phyloP scores from a whole-genome alignment of 2,113 vertebrate species.

The Motacilla alba region DNA sequence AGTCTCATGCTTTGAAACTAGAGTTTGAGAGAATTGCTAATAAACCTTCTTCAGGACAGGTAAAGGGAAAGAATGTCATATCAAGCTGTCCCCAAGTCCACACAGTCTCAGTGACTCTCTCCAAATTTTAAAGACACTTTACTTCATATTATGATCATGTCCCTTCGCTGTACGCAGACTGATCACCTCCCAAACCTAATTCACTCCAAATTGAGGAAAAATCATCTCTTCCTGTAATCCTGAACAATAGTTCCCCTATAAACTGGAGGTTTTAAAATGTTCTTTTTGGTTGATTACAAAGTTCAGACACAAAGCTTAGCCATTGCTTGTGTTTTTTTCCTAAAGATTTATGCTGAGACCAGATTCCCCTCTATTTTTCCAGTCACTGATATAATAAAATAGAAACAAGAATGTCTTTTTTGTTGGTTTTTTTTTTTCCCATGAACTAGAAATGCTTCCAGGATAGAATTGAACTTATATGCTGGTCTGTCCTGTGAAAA shows the following conservation, averaged over 20 bases:
- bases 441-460: neutral
- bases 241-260: neutral
- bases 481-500: neutral
- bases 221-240: neutral
- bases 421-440: accelerated
- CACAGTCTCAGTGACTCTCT: neutral
- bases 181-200: neutral
- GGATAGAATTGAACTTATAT: neutral
- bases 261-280: neutral
- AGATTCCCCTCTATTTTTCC: neutral
- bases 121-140: neutral
- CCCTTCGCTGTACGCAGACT: neutral
- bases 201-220: neutral
- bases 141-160: neutral
- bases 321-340: neutral
- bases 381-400: neutral
- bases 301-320: neutral
- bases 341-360: neutral
- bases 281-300: neutral
- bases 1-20: neutral
- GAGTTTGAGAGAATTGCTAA: neutral
- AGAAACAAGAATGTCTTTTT: neutral
- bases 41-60: neutral
- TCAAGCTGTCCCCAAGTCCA: neutral
- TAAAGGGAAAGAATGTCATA: neutral